Evolutionary conservation across 2,888 invertebrate species (phyloP), one percentile per base, ranked within the genome.

Genomic region (Xanthorhoe designata): DNA sequence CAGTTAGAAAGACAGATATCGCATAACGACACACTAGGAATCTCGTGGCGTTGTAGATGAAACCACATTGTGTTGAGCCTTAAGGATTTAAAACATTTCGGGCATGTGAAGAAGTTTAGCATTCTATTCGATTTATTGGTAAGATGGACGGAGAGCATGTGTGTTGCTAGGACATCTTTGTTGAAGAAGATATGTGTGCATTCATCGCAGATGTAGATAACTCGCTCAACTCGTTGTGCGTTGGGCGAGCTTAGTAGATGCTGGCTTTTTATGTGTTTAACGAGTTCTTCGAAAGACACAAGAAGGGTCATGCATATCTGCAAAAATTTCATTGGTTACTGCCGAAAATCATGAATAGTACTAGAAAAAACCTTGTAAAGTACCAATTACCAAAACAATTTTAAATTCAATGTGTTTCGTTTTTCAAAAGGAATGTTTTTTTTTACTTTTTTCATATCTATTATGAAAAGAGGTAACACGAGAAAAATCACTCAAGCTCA

Each of bases 141-240:
- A 0, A 63, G 64, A 54, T 83, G 83, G 0, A 53, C 54, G 1
- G 72, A 67, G 0, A 51, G 42, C 0, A 87, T 80, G 18, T 91
- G 91, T 0, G 74, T 38, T 0, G 66, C 18, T 0, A 91, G 56
- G 0, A 87, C 59, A 0, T 67, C 49, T 49, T 90, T 90, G 65
- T 90, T 90, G 70, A 90, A 91, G 72, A 88, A 90, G 4, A 90
- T 53, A 0, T 74, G 61, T 0, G 71, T 18, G 13, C 91, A 91
- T 0, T 70, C 0, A 0, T 87, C 72, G 5, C 91, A 91, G 0
- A 89, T 71, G 61, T 75, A 91, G 1, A 88, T 75, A 19, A 89
- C 81, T 0, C 86, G 72, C 64, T 89, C 86, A 0, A 91, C 70
- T 0, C 83, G 60, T 0, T 57, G 56, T 0, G 90, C 83, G 0